These are phyloP conservation scores for Eulithis prunata DNA, from an alignment of 2,888 invertebrate species.

Conservation along the genomic window DNA sequence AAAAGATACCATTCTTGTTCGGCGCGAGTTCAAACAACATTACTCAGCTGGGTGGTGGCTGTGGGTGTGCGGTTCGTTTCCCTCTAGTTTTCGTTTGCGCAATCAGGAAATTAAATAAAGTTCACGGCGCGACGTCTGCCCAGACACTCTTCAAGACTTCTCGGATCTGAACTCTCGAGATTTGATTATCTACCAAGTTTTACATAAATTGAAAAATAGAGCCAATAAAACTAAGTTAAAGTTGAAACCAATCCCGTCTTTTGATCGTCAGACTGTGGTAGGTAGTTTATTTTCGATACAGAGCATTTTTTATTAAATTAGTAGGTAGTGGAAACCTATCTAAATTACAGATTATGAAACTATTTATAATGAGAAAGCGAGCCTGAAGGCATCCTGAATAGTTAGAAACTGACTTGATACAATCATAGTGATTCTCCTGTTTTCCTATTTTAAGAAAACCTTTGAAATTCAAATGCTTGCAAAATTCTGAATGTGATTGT, in stretches of 20 bases:
- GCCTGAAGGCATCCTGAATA: not conserved
- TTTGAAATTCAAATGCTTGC: conserved; percentile 29
- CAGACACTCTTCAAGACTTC: conserved; percentile 33
- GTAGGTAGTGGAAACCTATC: no score
- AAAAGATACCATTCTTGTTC: conserved; percentile 54
- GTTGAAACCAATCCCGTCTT: conserved; percentile 4
- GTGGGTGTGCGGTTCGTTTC: conserved; percentile 52
- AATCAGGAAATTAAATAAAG: conserved; percentile 73
- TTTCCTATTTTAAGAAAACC: conserved; percentile 8
- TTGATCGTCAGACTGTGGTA: not conserved
- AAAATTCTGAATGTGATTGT: conserved; percentile 30
- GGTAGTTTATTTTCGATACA: no score
- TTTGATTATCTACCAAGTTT: conserved; percentile 32
- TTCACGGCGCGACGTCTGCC: conserved; percentile 51
- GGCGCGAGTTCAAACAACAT: conserved; percentile 56
- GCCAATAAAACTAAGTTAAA: conserved; percentile 1
- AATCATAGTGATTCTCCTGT: conserved; percentile 6
- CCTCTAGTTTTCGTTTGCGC: conserved; percentile 61
- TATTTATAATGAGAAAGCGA: not conserved
- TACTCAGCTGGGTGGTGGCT: conserved; percentile 42
- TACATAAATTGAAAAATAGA: conserved; percentile 22
- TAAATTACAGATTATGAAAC: not conserved
- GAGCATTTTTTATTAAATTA: no score
- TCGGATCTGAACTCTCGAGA: conserved; percentile 38
- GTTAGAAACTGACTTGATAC: not conserved